Conservation (phyloP, 2,888 invertebrate species). For the Drosophila formosana region DNA sequence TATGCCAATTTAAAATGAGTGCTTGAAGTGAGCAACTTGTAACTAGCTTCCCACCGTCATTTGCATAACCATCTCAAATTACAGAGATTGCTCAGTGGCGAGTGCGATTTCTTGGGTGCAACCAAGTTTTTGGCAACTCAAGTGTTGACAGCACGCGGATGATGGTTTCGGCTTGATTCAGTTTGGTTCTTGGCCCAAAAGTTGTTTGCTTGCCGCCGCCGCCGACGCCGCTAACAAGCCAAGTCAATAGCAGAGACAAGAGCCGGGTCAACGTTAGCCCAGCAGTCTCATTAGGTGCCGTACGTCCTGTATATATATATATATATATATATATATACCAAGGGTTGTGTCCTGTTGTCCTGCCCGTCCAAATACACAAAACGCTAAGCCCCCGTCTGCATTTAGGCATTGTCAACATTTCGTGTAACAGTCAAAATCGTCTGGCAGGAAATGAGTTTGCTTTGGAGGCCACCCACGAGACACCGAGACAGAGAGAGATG, state of each 20-base stretch:
- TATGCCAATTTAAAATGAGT: neutral
- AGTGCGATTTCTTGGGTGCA: neutral
- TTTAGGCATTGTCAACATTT: slow-evolving; percentile 74
- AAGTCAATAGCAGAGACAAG: slow-evolving; percentile 62
- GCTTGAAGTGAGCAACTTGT: slow-evolving; percentile 1
- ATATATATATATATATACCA: slow-evolving; percentile 4
- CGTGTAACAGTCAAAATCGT: slow-evolving; percentile 71
- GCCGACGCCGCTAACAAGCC: slow-evolving; percentile 61
- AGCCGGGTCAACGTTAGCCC: slow-evolving; percentile 28
- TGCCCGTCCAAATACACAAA: slow-evolving; percentile 38
- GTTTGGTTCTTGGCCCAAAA: slow-evolving; percentile 11
- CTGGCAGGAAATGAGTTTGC: slow-evolving; percentile 80
- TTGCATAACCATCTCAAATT: slow-evolving; percentile 1
- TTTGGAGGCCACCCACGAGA: slow-evolving; percentile 43
- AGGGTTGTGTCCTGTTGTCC: slow-evolving; percentile 15
- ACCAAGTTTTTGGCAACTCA: slow-evolving; percentile 7
- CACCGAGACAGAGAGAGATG: neutral
- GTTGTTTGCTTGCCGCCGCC: slow-evolving; percentile 55
- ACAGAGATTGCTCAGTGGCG: neutral
- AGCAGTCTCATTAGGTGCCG: slow-evolving; percentile 61
- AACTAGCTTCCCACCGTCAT: slow-evolving; percentile 2
- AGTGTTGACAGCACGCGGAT: slow-evolving; percentile 44
- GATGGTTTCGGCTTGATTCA: slow-evolving; percentile 3
- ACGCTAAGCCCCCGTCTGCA: slow-evolving; percentile 41
- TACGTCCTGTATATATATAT: slow-evolving; percentile 1